Base-by-base conservation (phyloP, 2,888 invertebrate genomes). In the Diloba caeruleocephala region DNA sequence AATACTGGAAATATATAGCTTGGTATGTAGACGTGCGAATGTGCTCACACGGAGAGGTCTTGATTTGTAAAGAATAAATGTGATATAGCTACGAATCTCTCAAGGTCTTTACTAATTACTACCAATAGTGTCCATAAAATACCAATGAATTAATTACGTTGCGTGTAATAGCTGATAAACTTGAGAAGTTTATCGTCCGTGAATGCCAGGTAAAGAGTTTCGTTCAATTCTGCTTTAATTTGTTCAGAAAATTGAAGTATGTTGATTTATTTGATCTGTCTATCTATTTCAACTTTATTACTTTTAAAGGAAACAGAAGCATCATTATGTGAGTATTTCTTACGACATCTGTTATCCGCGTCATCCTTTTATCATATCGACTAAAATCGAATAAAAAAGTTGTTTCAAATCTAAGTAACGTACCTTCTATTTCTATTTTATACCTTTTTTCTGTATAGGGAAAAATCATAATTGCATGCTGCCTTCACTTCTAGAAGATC, bases 301-400 rank as follows among this genome's bases (percentile, higher is more conserved):
- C 4, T 50, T 26, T 14, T 68, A 2, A 25, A 56, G 8, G 39
- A 14, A 8, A 19, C 39, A 0, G 45, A 46, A 3, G 25, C 53
- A 4, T 8, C 8, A n/a, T 42, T 63, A 39, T 50, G 68, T 71
- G 13, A 68, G 68, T 69, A 50, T 71, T 17, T 54, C 53, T 65
- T 31, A 25, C 10, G 25, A 9, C 34, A 4, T 10, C 0, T 10
- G 12, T 10, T 3, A 10, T 10, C 2, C 3, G 10, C 2, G 9
- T 28, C 7, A n/a, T n/a, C n/a, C n/a, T n/a, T n/a, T n/a, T n/a
- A n/a, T n/a, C n/a, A n/a, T n/a, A n/a, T n/a, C n/a, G n/a, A n/a
- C n/a, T n/a, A n/a, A n/a, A n/a, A n/a, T n/a, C n/a, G n/a, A n/a
- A n/a, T n/a, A n/a, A n/a, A n/a, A n/a, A n/a, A n/a, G n/a, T n/a